phyloP scores from a whole-genome alignment of 1,140 invertebrate species.

The Andrena cerasifolii region DNA sequence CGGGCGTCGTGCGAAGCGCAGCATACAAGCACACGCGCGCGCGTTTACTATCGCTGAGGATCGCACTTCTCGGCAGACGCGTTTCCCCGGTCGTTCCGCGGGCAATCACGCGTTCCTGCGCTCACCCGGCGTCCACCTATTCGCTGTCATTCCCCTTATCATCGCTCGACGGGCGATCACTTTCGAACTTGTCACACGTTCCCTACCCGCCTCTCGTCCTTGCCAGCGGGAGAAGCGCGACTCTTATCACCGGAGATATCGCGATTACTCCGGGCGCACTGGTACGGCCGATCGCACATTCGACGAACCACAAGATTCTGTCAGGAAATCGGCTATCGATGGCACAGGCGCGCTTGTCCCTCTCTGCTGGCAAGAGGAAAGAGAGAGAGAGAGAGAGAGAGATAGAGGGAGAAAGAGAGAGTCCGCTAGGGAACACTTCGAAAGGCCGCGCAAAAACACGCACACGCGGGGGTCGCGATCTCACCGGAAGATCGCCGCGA shows the following conservation, averaged over 20 bases:
- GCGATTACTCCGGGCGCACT: slow-evolving; percentile 14
- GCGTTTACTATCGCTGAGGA: slow-evolving; percentile 33
- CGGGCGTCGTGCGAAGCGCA: slow-evolving; percentile 41
- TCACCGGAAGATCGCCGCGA: slow-evolving; percentile 47
- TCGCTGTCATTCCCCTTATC: not conserved
- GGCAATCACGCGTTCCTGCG: slow-evolving; percentile 22
- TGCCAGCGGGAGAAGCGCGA: not conserved
- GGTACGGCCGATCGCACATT: not conserved
- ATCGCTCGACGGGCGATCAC: slow-evolving; percentile 13
- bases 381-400: too few species aligned
- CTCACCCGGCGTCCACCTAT: not conserved
- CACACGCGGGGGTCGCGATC: slow-evolving; percentile 16
- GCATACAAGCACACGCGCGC: slow-evolving; percentile 27
- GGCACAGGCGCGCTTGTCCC: too few species aligned
- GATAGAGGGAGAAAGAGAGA: too few species aligned
- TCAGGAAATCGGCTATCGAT: not conserved
- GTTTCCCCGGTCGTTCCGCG: not conserved
- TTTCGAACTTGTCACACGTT: not conserved
- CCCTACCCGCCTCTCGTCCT: not conserved
- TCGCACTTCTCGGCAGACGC: slow-evolving; percentile 12
- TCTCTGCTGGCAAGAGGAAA: too few species aligned
- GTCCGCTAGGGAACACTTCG: not conserved
- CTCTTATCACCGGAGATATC: too few species aligned
- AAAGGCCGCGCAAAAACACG: not conserved
- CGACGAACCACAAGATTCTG: slow-evolving; percentile 14